Base-by-base conservation (phyloP, 2,113 vertebrate genomes). In the Nansenia antarctica region DNA sequence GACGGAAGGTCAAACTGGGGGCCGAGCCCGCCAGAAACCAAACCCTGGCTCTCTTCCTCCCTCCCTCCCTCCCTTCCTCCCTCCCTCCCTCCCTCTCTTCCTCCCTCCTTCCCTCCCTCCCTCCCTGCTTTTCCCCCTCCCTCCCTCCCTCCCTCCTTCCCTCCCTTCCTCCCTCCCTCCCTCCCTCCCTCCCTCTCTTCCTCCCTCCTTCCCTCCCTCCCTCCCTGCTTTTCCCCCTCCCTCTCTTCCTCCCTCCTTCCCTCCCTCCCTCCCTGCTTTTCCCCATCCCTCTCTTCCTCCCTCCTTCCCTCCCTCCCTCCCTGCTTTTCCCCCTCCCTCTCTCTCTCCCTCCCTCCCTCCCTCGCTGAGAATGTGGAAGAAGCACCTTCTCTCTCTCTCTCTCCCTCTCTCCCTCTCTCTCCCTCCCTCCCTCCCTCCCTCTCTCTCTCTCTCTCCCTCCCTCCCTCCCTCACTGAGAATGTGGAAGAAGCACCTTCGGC, bases 1-100 rank as follows among this genome's bases (percentile, higher is more conserved):
- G 59, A 70, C 54, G 24, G 61, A 85, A 86, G 86, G 87, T 85
- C 82, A 80, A 76, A 62, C 64, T 32, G 70, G 30, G 72, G 81
- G 65, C 66, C 53, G 20, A 49, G 60, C 45, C 42, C 31, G 24
- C 4, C 47, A 62, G 52, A 77, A 85, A 80, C 69, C 18, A 60
- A 73, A 79, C 59, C 54, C 69, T 18, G 49, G 20, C 29, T 26
- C 52, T 77, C 68, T 65, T 63, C 54, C 22, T 65, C 24, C 49
- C 59, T 37, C 30, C 39, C 22, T 68, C 4, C 42, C 37, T 30
- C 35, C 31, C 32, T 39, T 2, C 8, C 31, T 52, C 3, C 11
- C 14, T 14, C 32, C 64, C 18, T 18, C n/a, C 4, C 9, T 11
- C 35, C 9, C 35, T 37, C 35, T n/a, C n/a, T 5, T n/a, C 42